phyloP scores from a whole-genome alignment of 2,113 vertebrate species.

The Malurus melanocephalus region DNA sequence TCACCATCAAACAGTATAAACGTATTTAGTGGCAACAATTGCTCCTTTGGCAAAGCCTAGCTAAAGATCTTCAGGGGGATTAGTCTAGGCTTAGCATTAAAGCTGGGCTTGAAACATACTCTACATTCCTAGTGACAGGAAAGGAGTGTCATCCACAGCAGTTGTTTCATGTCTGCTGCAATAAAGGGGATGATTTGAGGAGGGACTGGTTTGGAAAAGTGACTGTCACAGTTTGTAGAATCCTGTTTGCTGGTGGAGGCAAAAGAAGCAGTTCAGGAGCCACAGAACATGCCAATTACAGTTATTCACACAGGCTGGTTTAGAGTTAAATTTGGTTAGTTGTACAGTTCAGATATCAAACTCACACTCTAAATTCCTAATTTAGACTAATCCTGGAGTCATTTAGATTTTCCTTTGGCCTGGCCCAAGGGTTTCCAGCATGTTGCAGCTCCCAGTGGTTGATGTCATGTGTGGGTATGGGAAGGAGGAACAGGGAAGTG shows the following conservation, averaged over 20 bases:
- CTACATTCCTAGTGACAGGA: constrained; percentile 3
- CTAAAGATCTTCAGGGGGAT: background rate
- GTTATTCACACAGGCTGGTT: background rate
- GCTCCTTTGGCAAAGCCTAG: constrained; percentile 12
- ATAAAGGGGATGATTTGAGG: background rate
- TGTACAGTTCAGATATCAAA: background rate
- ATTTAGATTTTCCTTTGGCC: background rate
- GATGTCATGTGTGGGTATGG: fast-evolving
- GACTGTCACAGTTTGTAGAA: background rate
- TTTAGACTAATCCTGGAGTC: background rate
- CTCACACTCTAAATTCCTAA: fast-evolving
- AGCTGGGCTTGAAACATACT: constrained; percentile 11
- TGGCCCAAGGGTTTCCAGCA: background rate
- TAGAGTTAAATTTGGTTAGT: background rate
- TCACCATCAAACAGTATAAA: background rate
- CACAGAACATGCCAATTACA: background rate
- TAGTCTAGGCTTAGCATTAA: constrained; percentile 38
- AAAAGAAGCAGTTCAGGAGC: background rate
- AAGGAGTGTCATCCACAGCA: background rate
- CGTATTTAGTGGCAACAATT: background rate
- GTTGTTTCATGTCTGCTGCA: background rate
- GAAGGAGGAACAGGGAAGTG: no score
- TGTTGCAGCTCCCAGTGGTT: background rate
- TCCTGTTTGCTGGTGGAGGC: background rate
- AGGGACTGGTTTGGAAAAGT: background rate